phyloP scores from a whole-genome alignment of 2,888 invertebrate genomes.

The Hofmannophila pseudospretella region DNA sequence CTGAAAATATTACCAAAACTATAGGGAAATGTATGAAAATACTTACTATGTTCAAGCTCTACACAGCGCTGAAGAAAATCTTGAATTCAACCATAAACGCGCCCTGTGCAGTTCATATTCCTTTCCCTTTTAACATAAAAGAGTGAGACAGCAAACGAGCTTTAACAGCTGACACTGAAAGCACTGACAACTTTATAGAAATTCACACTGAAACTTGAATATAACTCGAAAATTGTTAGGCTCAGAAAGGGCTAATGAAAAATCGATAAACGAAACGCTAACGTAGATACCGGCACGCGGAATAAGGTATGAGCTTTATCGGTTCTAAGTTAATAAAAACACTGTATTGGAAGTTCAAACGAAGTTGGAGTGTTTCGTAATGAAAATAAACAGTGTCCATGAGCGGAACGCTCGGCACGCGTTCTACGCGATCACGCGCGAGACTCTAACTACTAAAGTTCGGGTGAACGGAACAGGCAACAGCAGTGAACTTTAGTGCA shows the following conservation, averaged over 20 bases:
- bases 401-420: constrained; percentile 42
- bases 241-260: constrained; percentile 28
- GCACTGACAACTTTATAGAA: constrained; percentile 67
- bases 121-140: constrained; percentile 60
- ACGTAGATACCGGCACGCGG: constrained; percentile 27
- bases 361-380: constrained; percentile 51
- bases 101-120: constrained; percentile 45
- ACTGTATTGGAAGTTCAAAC: constrained; percentile 42
- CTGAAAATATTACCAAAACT: neutral
- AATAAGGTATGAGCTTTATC: constrained; percentile 28
- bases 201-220: constrained; percentile 45
- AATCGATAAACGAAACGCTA: constrained; percentile 32
- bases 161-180: constrained; percentile 68
- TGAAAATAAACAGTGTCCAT: constrained; percentile 47
- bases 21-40: neutral
- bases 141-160: constrained; percentile 55
- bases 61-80: too few species aligned
- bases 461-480: constrained; percentile 42
- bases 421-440: constrained; percentile 63
- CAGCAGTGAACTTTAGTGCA: constrained; percentile 44
- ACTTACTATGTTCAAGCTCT: too few species aligned
- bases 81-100: constrained; percentile 66
- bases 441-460: constrained; percentile 48
- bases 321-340: constrained; percentile 33
- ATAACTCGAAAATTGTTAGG: constrained; percentile 31